Conservation (phyloP, 1,140 invertebrate species). For the Grapholita molesta region DNA sequence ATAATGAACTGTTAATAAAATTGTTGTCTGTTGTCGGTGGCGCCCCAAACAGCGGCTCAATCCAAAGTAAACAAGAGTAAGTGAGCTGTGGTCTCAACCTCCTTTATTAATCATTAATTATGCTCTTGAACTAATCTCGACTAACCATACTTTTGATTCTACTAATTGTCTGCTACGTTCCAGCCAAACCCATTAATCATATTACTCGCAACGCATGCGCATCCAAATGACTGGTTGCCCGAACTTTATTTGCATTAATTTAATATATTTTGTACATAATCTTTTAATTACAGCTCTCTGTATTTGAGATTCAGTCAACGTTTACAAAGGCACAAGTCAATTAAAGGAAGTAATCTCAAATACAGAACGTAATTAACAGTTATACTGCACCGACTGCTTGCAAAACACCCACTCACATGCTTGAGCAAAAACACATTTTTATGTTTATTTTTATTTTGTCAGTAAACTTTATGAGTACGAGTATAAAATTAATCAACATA, state of each 20-base stretch:
- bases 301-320: background rate
- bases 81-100: slow-evolving; percentile 80
- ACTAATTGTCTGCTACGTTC: slow-evolving; percentile 63
- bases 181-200: slow-evolving; percentile 43
- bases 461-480: background rate
- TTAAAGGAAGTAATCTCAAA: background rate
- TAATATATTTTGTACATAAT: slow-evolving; percentile 12
- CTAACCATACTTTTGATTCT: slow-evolving; percentile 64
- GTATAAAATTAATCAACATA: background rate
- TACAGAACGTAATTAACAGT: background rate
- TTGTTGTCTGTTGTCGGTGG: slow-evolving; percentile 79
- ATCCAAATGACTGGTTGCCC: background rate
- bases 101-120: slow-evolving; percentile 62
- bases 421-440: background rate
- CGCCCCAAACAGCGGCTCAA: slow-evolving; percentile 78
- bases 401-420: slow-evolving; percentile 10
- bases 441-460: background rate
- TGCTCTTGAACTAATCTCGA: slow-evolving; percentile 67
- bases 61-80: slow-evolving; percentile 77
- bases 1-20: slow-evolving; percentile 51
- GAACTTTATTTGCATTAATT: slow-evolving; percentile 40
- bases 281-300: background rate
- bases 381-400: slow-evolving; percentile 1
- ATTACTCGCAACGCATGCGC: slow-evolving; percentile 27
- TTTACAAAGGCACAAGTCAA: background rate